A percentile compares a stretch with the other conserved stretches of the same genome.
Conservation (phyloP, 1,140 invertebrate species). For the Ceratitis capitata region DNA sequence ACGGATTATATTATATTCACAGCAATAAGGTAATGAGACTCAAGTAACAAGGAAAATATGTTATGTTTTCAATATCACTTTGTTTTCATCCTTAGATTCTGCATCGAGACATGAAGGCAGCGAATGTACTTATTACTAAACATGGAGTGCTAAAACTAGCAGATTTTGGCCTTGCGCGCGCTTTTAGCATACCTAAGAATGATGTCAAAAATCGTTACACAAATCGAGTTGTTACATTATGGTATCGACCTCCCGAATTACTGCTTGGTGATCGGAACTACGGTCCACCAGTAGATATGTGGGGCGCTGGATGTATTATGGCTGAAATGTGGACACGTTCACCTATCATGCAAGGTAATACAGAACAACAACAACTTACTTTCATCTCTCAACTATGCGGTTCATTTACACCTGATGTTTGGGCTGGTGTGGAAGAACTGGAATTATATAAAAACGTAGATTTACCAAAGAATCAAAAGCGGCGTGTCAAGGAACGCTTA, state of each 20-base stretch:
- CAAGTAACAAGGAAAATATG: neutral
- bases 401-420: conserved; percentile 91
- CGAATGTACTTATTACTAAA: conserved; percentile 98
- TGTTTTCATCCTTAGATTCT: too few relatives aligned
- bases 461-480: conserved; percentile 88
- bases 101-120: conserved; percentile 98
- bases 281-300: conserved; percentile 96
- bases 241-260: conserved; percentile 91
- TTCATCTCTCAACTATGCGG: conserved; percentile 97
- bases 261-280: conserved; percentile 91
- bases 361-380: conserved; percentile 95
- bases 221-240: conserved; percentile 96
- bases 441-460: conserved; percentile 94
- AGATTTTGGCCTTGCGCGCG: conserved; percentile 92
- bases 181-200: conserved; percentile 89
- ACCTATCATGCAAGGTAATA: conserved; percentile 90
- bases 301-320: conserved; percentile 99
- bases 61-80: conserved; percentile 39
- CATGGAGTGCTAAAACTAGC: conserved; percentile 92
- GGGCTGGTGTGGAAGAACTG: conserved; percentile 94
- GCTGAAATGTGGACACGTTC: conserved; percentile 99
- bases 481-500: conserved; percentile 90
- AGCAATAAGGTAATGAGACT: conserved; percentile 81
- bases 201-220: conserved; percentile 91
- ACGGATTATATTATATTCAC: conserved; percentile 97